Base-by-base conservation (phyloP, 1,140 invertebrate species). In the Brachionus asplanchnoidis region DNA sequence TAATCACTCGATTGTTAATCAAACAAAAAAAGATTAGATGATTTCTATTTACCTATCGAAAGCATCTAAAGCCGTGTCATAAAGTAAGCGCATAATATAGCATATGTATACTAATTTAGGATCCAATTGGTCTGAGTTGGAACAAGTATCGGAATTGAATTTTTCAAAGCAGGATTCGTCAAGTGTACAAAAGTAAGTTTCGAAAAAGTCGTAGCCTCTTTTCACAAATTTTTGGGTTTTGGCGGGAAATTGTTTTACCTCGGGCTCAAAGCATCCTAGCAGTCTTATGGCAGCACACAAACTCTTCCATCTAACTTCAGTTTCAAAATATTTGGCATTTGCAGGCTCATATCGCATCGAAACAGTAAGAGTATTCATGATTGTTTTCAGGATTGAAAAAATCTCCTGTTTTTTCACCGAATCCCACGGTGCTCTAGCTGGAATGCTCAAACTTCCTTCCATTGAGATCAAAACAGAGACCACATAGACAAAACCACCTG, bases 271-370 rank as follows among this genome's bases (percentile, higher is more conserved):
- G 90, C 96, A 97, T 50, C 97, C 96, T 28, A 99, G 90, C 32
- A 97, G 91, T 60, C 95, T 91, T 50, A 99, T 91, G 3, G 96
- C 96, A 88, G 98, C 95, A 88, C 95, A 95, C 9, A 98, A 91
- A 87, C 94, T 96, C 77, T 95, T 95, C 89, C 94, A 94, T 88
- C 96, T 96, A 89, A 95, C 94, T 92, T 99, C 97, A 84, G 95
- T 93, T 87, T 97, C 93, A 92, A 99, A 99, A 91, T 97, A 97
- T 89, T 97, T 97, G 0, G 97, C 97, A 91, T 99, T 99, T 2
- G 96, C 96, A 2, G 97, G 97, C 90, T 99, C 97, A 89, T 97
- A 99, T 87, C 97, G 92, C 97, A 99, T 99, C 3, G 97, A 96
- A 3, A 97, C 95, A 85, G 95, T 95, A 66, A 99, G 93, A 0